Percentiles rank a stretch among this genome's conserved stretches.
Evolutionary conservation across 2,888 invertebrate species (phyloP).

Genomic region (Perizoma affinitatum): DNA sequence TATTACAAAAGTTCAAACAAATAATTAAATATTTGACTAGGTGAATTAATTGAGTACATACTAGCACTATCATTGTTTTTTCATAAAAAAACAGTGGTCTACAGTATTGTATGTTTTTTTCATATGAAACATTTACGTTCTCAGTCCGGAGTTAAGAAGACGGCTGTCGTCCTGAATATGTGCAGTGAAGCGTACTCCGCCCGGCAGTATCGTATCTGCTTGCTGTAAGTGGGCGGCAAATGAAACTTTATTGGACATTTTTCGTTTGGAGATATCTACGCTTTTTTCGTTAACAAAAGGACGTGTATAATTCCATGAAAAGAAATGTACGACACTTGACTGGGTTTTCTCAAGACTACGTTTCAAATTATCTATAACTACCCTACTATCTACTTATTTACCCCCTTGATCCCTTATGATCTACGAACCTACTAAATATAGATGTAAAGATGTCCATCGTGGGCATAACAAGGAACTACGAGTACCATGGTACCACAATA

Average conservation of each 20-base stretch:
- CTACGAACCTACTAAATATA: too few relatives aligned
- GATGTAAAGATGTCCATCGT: not conserved
- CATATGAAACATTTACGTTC: constrained; percentile 35
- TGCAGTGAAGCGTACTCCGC: constrained; percentile 62
- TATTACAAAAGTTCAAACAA: too few relatives aligned
- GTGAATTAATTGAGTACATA: too few relatives aligned
- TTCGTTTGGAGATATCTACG: constrained; percentile 55
- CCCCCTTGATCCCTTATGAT: too few relatives aligned
- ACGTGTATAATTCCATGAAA: constrained; percentile 15
- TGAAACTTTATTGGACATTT: constrained; percentile 80
- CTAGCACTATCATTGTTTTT: too few relatives aligned
- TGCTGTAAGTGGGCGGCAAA: constrained; percentile 67
- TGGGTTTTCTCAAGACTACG: constrained; percentile 4
- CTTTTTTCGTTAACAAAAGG: constrained; percentile 27
- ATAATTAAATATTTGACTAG: too few relatives aligned
- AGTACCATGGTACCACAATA: too few relatives aligned
- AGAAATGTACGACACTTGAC: constrained; percentile 10
- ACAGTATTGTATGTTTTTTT: not conserved
- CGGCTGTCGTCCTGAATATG: constrained; percentile 67
- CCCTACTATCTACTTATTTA: too few relatives aligned
- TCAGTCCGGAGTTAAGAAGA: constrained; percentile 50
- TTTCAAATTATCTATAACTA: too few relatives aligned
- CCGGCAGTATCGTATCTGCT: constrained; percentile 75
- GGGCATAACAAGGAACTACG: not conserved
- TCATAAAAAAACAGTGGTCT: too few relatives aligned